These are phyloP conservation scores for Blennius ocellaris DNA, from an alignment of 2,113 vertebrate genomes.

Conservation along the genomic window DNA sequence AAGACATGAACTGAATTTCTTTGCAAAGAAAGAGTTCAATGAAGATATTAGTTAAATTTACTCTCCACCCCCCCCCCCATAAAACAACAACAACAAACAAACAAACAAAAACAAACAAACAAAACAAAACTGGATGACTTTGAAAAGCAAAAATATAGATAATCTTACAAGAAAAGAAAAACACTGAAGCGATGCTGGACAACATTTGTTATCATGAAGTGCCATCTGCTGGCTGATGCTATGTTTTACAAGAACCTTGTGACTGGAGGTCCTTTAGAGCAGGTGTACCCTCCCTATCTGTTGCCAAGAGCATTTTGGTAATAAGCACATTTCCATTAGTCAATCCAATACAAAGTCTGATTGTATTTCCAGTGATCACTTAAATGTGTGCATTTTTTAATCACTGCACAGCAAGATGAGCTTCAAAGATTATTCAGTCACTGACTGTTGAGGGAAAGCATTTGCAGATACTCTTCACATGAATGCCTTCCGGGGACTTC, in stretches of 20 bases:
- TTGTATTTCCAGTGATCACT: too few species aligned
- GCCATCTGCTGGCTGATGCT: conserved; percentile 60
- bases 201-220: conserved; percentile 27
- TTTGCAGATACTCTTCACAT: too few species aligned
- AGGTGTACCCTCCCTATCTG: neutral
- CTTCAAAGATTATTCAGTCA: too few species aligned
- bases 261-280: neutral
- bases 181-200: neutral
- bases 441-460: too few species aligned
- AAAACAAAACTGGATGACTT: neutral
- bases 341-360: too few species aligned
- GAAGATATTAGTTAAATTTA: neutral
- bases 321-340: neutral
- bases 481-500: too few species aligned
- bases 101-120: too few species aligned
- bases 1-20: neutral
- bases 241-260: neutral
- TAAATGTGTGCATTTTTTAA: too few species aligned
- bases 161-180: neutral
- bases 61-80: too few species aligned
- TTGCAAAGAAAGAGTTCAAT: neutral
- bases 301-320: neutral
- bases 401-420: too few species aligned
- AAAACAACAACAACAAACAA: too few species aligned
- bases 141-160: neutral